Evolutionary conservation across 2,797 vertebrate genomes (phyloP).

Genomic region (Dromococcyx pavoninus): DNA sequence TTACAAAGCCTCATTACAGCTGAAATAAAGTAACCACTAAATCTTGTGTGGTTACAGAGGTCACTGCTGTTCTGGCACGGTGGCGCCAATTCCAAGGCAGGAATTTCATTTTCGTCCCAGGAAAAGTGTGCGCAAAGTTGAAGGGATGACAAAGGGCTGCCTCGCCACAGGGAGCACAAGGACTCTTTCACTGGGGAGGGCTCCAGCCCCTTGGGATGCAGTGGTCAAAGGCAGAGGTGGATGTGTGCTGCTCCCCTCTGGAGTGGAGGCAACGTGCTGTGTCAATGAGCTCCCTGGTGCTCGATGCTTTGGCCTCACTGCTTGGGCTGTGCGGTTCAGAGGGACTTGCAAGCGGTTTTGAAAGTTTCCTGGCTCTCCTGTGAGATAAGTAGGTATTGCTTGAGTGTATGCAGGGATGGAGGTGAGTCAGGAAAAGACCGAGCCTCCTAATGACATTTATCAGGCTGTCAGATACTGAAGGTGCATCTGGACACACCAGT

Average conservation of each 20-base stretch:
- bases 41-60: constrained; percentile 76
- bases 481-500: rapidly evolving
- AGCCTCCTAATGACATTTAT: background rate
- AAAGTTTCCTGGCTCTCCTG: background rate
- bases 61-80: constrained; percentile 67
- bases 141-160: constrained; percentile 4
- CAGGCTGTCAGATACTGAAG: background rate
- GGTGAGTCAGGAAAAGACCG: background rate
- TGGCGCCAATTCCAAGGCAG: constrained; percentile 71
- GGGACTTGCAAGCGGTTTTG: background rate
- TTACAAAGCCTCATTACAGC: constrained; percentile 76
- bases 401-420: background rate
- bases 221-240: rapidly evolving
- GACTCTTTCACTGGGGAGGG: background rate
- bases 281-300: background rate
- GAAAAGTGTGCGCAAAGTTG: background rate
- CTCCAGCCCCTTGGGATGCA: rapidly evolving
- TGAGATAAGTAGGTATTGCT: background rate
- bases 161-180: background rate
- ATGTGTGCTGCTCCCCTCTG: background rate
- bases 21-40: constrained; percentile 75
- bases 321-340: background rate
- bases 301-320: rapidly evolving
- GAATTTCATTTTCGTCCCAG: constrained; percentile 49
- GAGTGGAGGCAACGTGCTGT: rapidly evolving